A percentile compares a stretch with the other conserved stretches of the same genome.
These are phyloP conservation scores for Triplophysa rosa DNA, from an alignment of 2,113 vertebrate species.

Conservation along the genomic window DNA sequence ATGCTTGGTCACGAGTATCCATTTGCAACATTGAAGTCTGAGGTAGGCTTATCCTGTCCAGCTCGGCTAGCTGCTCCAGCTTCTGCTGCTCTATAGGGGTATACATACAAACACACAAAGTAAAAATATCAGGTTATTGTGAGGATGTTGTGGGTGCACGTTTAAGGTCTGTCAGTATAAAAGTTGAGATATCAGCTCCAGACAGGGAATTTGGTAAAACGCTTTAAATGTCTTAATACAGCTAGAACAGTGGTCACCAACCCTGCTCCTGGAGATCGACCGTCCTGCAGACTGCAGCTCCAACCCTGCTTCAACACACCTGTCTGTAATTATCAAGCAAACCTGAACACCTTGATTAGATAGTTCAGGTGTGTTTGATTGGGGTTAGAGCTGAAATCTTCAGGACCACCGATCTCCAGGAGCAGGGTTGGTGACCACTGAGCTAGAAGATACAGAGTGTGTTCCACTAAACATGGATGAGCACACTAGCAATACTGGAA, in stretches of 20 bases:
- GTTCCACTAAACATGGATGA: background rate
- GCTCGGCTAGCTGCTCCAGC: conserved; percentile 56
- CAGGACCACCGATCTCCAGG: too few species aligned
- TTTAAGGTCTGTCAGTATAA: background rate
- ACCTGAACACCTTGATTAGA: too few species aligned
- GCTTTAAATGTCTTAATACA: background rate
- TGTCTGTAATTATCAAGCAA: too few species aligned
- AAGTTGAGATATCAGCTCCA: background rate
- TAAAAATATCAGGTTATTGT: background rate
- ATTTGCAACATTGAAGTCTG: background rate
- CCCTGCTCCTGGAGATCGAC: too few species aligned
- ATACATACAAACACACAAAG: conserved; percentile 18
- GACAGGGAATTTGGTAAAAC: background rate
- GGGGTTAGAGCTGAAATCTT: too few species aligned
- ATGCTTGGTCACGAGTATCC: conserved; percentile 5
- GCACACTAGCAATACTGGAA: background rate
- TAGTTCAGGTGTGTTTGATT: too few species aligned
- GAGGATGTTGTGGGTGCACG: conserved; percentile 4
- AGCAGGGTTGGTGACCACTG: too few species aligned
- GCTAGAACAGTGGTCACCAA: too few species aligned
- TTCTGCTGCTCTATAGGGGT: conserved; percentile 66
- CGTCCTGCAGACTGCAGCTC: too few species aligned
- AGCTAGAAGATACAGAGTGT: background rate
- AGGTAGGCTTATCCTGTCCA: conserved; percentile 52
- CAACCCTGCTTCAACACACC: too few species aligned